A percentile compares a stretch with the other conserved stretches of the same genome.
phyloP scores from a whole-genome alignment of 2,888 invertebrate genomes.

The Loripinus fragilis region DNA sequence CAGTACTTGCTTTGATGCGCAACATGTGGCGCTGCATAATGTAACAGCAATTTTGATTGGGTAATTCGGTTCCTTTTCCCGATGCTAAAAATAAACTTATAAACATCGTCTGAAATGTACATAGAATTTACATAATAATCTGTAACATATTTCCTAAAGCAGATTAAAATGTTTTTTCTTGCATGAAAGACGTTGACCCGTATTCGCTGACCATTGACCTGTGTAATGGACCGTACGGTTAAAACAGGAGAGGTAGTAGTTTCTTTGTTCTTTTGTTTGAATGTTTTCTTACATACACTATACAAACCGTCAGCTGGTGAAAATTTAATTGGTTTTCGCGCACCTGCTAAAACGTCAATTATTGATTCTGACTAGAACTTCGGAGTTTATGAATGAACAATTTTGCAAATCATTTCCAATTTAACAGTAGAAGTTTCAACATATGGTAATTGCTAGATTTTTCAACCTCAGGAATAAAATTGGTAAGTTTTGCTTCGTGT shows the following conservation, averaged over 20 bases:
- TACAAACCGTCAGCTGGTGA: neutral
- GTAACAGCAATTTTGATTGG: neutral
- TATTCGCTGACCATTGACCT: neutral
- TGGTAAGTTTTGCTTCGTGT: no score
- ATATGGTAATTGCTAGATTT: no score
- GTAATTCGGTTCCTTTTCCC: neutral
- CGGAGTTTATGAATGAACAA: no score
- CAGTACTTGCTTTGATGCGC: no score
- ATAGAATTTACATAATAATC: neutral
- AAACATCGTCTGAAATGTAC: conserved; percentile 3
- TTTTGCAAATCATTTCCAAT: no score
- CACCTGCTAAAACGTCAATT: neutral
- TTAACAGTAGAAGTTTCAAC: no score
- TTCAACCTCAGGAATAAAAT: no score
- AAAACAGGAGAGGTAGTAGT: neutral
- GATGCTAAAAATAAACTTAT: neutral
- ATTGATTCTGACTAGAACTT: no score
- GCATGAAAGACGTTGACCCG: neutral
- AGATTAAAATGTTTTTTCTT: neutral
- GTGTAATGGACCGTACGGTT: neutral
- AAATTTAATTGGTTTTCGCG: neutral
- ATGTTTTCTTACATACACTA: neutral
- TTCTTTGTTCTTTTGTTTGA: neutral
- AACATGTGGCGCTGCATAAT: neutral
- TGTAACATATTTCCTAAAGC: neutral